A percentile compares a stretch with the other conserved stretches of the same genome.
Conservation (phyloP, 2,888 invertebrate genomes). For the Pterobdella sp. region DNA sequence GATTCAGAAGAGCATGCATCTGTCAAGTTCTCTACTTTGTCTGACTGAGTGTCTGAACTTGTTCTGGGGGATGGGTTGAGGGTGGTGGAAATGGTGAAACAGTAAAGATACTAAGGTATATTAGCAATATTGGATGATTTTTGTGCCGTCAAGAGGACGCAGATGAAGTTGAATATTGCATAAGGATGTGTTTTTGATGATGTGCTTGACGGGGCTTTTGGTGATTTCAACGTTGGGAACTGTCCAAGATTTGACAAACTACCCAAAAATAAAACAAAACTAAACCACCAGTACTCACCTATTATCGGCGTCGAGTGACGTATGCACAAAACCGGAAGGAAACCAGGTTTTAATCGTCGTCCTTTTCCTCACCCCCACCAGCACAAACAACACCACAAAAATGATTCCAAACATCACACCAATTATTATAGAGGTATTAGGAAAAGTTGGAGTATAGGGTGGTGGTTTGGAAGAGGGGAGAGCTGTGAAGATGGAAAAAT, state of each 20-base stretch:
- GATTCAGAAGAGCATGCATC: background rate
- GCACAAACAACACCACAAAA: constrained; percentile 61
- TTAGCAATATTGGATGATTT: background rate
- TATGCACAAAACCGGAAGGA: constrained; percentile 65
- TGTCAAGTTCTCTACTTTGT: background rate
- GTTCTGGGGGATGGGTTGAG: no score
- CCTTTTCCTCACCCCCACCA: constrained; percentile 67
- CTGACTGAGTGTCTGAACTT: background rate
- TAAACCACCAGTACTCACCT: background rate
- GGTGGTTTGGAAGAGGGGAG: background rate
- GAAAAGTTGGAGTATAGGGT: no score
- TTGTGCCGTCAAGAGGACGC: background rate
- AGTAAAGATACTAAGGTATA: no score
- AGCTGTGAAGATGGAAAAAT: background rate
- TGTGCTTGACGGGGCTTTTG: background rate
- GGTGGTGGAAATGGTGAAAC: no score
- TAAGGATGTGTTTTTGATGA: background rate
- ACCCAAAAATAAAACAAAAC: background rate
- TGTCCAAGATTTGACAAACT: background rate
- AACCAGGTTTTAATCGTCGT: constrained; percentile 90
- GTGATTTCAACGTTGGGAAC: background rate
- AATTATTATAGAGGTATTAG: constrained; percentile 1
- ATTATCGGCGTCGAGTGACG: background rate
- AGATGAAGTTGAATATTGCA: background rate
- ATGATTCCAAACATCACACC: constrained; percentile 48